Evolutionary conservation across 2,888 invertebrate genomes (phyloP).

Genomic region (Torymus texanus): DNA sequence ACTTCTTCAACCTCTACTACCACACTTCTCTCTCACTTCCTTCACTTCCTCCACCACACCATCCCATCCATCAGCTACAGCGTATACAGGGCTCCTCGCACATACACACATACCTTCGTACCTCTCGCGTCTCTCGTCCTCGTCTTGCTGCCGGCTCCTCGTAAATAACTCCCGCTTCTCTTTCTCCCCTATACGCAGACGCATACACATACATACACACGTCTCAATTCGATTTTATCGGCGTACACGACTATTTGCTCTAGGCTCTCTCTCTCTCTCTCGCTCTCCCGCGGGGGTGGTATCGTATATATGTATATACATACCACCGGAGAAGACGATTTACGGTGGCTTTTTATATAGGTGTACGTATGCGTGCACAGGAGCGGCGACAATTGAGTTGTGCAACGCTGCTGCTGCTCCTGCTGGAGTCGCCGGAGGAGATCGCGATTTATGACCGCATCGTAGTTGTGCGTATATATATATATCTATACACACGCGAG

Average conservation of each 20-base stretch:
- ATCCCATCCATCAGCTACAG: no score
- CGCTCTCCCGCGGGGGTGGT: no score
- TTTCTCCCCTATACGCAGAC: background rate
- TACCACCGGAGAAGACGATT: constrained; percentile 20
- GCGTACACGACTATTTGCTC: constrained; percentile 44
- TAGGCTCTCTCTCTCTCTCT: background rate
- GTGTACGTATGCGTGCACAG: background rate
- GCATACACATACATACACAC: constrained; percentile 14
- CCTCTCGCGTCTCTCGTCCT: no score
- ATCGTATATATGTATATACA: no score
- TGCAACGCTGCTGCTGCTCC: constrained; percentile 18
- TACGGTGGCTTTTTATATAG: constrained; percentile 29
- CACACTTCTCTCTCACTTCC: no score
- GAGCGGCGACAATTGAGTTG: constrained; percentile 39
- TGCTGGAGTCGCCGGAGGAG: constrained; percentile 12
- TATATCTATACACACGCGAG: no score
- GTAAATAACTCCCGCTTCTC: constrained; percentile 33
- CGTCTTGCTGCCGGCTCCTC: constrained; percentile 28
- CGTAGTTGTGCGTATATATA: constrained; percentile 8
- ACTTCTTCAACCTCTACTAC: no score
- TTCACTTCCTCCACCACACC: no score
- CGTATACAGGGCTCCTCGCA: no score
- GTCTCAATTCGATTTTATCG: constrained; percentile 57
- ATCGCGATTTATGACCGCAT: constrained; percentile 22
- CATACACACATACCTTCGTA: no score